Evolutionary conservation across 2,113 vertebrate genomes (phyloP), one percentile per base, ranked within the genome.

Genomic region (Ibidorhyncha struthersii): DNA sequence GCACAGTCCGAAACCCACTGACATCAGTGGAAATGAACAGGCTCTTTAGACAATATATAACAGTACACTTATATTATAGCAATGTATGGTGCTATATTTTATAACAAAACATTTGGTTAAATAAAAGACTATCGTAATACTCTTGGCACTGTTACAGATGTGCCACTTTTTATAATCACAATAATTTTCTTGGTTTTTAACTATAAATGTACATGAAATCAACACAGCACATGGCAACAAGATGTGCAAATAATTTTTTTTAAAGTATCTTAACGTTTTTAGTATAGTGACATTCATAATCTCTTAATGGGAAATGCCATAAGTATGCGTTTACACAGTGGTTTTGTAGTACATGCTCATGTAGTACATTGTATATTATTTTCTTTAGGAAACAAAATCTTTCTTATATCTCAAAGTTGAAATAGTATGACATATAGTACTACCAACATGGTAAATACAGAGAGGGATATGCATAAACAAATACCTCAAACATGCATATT

Each of bases 11-110:
- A 79, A 83, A 47, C 45, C 29, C 52, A 40, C 29, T 21, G 29
- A 14, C 47, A 61, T 9, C 23, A n/a, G 26, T 0, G 0, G 27
- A 80, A 67, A 43, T 4, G 18, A 26, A 41, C 2, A 2, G 47
- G 41, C 13, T 85, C 47, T 62, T 80, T n/a, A 67, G 59, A 27
- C 6, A 10, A 14, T 20, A 59, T 7, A 13, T 29, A 30, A 43
- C 49, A 43, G 23, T 53, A n/a, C 9, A 41, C 47, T 22, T 23
- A 29, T 29, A 22, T 74, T 43, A n/a, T 53, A 65, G 52, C 17
- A 79, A 63, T 29, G 34, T 22, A n/a, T 9, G 53, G 36, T 25
- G 55, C n/a, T 76, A 55, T 8, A 20, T 12, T 43, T 76, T 14
- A 25, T 22, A 66, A 53, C 9, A 29, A 62, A 79, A 67, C 6